Base-by-base conservation (phyloP, 2,888 invertebrate genomes). In the Cyrtodaria siliqua region DNA sequence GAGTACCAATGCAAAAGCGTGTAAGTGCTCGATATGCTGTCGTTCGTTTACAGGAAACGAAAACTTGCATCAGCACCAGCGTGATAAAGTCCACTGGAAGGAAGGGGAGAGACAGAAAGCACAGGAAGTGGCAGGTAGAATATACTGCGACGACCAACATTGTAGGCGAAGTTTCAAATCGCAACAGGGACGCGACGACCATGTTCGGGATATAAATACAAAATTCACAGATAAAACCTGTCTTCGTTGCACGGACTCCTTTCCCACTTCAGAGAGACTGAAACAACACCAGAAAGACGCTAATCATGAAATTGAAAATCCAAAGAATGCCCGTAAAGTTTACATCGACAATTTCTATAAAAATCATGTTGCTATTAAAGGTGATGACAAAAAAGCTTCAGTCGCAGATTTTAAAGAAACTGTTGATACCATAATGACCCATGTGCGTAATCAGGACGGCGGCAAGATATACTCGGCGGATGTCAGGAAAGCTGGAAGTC, bases 401-500 rank as follows among this genome's bases (percentile, higher is more conserved):
- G 63, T 50, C 1, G 27, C 38, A 20, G 6, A 57, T 16, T 66
- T 71, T 1, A 71, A 55, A 14, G 42, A 29, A 2, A 53, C 44
- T 8, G 2, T 76, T 24, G 38, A 53, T n/a, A 57, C 42, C 9
- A 38, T 76, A n/a, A 62, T 76, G 38, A 33, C 50, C 12, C 44
- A 62, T n/a, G 66, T 76, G 0, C 29, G 63, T 44, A 14, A 40
- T 0, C 67, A 52, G n/a, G 26, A 44, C 8, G 62, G 42, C 14
- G 76, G 76, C 9, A 53, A 66, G n/a, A 47, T 76, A 0, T 76
- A 57, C 20, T 42, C 53, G 4, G 57, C 67, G 0, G 55, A 47
- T 40, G n/a, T 67, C 4, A n/a, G 26, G 1, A 67, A 62, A 59
- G 71, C 76, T 2, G 76, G 76, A 12, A 76, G 76, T 44, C 18